A percentile compares a stretch with the other conserved stretches of the same genome.
phyloP scores from a whole-genome alignment of 2,888 invertebrate genomes.

The Habrosyne pyritoides region DNA sequence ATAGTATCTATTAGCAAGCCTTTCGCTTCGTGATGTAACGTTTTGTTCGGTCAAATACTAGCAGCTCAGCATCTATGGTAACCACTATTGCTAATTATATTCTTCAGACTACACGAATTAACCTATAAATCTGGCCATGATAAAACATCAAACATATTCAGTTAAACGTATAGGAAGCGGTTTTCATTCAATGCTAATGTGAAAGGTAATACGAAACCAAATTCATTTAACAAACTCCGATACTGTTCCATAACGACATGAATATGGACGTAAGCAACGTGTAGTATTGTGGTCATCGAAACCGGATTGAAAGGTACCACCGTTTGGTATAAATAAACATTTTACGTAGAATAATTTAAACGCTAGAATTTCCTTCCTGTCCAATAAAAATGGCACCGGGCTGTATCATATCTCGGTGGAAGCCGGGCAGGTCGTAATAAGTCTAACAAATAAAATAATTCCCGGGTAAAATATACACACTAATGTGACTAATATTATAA shows the following conservation, averaged over 20 bases:
- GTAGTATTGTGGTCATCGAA: constrained; percentile 22
- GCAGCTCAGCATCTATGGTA: too few relatives aligned
- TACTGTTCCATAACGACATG: constrained; percentile 3
- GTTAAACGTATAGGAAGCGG: constrained; percentile 9
- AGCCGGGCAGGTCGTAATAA: constrained; percentile 76
- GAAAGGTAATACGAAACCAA: constrained; percentile 1
- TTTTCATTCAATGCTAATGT: background rate
- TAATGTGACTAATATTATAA: constrained; percentile 83
- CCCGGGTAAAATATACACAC: constrained; percentile 76
- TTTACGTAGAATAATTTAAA: constrained; percentile 75
- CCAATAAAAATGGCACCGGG: constrained; percentile 75
- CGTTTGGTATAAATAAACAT: constrained; percentile 63
- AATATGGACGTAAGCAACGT: background rate
- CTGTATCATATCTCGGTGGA: constrained; percentile 73
- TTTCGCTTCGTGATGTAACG: too few relatives aligned
- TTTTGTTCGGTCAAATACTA: too few relatives aligned
- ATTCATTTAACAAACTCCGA: background rate
- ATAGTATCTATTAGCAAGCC: too few relatives aligned
- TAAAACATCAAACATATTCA: background rate
- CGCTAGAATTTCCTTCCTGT: constrained; percentile 82
- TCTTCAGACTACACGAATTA: background rate
- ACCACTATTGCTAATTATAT: too few relatives aligned
- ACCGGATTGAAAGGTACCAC: constrained; percentile 45
- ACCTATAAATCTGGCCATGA: background rate
- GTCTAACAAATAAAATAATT: constrained; percentile 82